phyloP scores from a whole-genome alignment of 2,797 vertebrate genomes.

The Malacoraja senta region DNA sequence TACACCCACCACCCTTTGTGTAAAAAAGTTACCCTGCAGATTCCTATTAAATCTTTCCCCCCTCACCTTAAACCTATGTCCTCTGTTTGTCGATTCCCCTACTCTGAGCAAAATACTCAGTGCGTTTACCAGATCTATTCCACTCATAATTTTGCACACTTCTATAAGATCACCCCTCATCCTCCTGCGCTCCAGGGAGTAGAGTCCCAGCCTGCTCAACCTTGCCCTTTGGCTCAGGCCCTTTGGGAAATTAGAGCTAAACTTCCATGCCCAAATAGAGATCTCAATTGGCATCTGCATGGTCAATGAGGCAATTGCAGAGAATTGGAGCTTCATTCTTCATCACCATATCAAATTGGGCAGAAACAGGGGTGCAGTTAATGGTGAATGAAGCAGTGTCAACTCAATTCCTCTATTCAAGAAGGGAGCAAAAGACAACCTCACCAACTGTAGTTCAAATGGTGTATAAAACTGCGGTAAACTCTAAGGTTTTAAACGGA shows the following conservation, averaged over 20 bases:
- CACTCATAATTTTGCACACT: too few relatives aligned
- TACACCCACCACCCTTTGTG: too few relatives aligned
- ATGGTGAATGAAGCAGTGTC: background rate
- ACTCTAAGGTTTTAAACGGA: background rate
- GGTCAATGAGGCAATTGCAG: background rate
- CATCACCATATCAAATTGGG: background rate
- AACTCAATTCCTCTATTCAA: background rate
- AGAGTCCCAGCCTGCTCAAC: too few relatives aligned
- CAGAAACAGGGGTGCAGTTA: too few relatives aligned
- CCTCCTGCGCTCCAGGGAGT: too few relatives aligned
- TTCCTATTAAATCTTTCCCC: background rate
- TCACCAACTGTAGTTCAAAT: background rate
- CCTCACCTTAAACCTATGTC: too few relatives aligned
- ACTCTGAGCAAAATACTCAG: too few relatives aligned
- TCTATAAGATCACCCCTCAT: too few relatives aligned
- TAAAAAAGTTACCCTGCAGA: too few relatives aligned
- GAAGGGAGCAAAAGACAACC: background rate
- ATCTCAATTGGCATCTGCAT: background rate
- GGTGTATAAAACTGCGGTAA: background rate
- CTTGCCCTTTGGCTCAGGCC: too few relatives aligned
- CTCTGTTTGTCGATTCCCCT: too few relatives aligned
- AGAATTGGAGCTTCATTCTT: background rate
- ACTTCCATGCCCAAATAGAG: background rate
- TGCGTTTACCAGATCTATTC: too few relatives aligned
- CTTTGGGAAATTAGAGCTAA: background rate